Evolutionary conservation across 2,888 invertebrate genomes (phyloP).

Genomic region (Elysia crispata): DNA sequence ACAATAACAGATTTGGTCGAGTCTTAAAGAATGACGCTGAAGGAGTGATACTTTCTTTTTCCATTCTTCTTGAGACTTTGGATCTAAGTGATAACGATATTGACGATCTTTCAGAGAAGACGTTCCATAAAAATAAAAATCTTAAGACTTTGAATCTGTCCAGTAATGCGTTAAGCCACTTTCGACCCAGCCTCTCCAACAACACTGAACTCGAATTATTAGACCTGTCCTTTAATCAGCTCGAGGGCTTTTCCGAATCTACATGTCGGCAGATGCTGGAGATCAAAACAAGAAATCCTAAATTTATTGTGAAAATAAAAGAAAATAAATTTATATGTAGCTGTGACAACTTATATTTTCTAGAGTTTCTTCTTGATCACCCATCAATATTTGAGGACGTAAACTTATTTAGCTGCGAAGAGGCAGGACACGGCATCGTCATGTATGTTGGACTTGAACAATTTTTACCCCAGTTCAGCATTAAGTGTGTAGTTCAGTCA

Average conservation of each 20-base stretch:
- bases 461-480: background rate
- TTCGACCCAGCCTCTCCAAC: background rate
- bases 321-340: background rate
- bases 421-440: background rate
- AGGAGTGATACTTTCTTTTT: background rate
- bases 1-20: background rate
- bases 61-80: background rate
- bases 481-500: background rate
- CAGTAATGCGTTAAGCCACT: background rate
- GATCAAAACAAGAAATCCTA: background rate
- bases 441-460: background rate
- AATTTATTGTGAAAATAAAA: background rate
- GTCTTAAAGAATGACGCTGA: background rate
- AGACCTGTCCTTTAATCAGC: background rate
- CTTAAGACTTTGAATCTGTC: background rate
- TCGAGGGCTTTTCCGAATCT: background rate
- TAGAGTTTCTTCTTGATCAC: background rate
- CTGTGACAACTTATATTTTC: background rate
- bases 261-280: background rate
- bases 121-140: background rate
- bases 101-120: background rate
- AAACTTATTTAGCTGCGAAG: background rate
- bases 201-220: background rate
- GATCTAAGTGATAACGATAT: constrained; percentile 3
- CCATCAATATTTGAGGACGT: background rate